Evolutionary conservation across 2,888 invertebrate genomes (phyloP).

Genomic region (Lepetodrilus schrolli): DNA sequence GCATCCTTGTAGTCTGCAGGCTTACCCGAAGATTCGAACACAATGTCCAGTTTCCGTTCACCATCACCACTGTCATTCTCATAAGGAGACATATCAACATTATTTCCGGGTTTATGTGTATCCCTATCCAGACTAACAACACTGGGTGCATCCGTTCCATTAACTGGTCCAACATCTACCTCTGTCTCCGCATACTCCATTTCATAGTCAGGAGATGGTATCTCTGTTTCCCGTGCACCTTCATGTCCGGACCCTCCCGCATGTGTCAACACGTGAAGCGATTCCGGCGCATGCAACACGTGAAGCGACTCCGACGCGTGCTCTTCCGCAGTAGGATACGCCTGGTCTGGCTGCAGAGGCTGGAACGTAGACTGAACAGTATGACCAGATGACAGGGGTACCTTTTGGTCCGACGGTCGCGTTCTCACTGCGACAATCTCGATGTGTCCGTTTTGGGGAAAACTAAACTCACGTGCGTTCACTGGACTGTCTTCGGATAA

Average conservation of each 20-base stretch:
- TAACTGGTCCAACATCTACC: background rate
- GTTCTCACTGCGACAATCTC: slow-evolving; percentile 1
- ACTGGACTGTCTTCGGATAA: slow-evolving; percentile 10
- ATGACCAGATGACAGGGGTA: background rate
- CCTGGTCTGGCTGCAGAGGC: background rate
- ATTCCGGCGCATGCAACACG: no score
- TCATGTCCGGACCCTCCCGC: no score
- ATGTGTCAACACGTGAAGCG: no score
- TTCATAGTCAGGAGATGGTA: slow-evolving; percentile 1
- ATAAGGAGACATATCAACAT: background rate
- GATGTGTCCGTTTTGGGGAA: background rate
- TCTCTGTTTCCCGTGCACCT: background rate
- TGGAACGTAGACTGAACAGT: slow-evolving; percentile 15
- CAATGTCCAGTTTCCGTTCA: background rate
- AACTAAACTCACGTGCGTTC: background rate
- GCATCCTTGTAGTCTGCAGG: slow-evolving; percentile 30
- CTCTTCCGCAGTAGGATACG: slow-evolving; percentile 1
- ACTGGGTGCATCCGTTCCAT: background rate
- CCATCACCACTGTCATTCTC: background rate
- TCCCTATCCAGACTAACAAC: background rate
- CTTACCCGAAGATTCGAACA: background rate
- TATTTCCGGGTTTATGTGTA: background rate
- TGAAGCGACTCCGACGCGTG: background rate
- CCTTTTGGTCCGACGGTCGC: background rate
- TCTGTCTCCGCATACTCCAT: background rate